These are phyloP conservation scores for Sinopyrophorus schimmeli DNA, from an alignment of 2,888 invertebrate species.

Conservation along the genomic window DNA sequence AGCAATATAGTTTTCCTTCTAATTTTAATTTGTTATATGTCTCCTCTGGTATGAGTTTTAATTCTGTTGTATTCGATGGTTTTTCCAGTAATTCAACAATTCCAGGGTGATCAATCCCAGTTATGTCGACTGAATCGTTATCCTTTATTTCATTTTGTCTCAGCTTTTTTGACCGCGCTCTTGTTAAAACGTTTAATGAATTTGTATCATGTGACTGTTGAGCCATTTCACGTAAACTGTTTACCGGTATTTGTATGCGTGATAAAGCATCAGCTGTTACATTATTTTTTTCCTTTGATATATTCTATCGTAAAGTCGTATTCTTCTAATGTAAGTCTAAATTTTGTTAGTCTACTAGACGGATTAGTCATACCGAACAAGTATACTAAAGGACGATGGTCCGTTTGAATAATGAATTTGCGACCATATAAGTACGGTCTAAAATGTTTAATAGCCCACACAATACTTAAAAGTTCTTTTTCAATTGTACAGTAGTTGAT, in stretches of 20 bases:
- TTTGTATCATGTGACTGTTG: too few species aligned
- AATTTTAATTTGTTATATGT: too few species aligned
- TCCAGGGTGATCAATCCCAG: constrained; percentile 1
- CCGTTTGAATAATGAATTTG: constrained; percentile 33
- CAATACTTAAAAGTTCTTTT: constrained; percentile 37
- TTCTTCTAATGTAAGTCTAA: constrained; percentile 37
- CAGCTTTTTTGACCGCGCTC: background rate
- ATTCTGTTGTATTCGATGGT: too few species aligned
- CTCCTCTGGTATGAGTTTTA: too few species aligned
- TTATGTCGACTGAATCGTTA: background rate
- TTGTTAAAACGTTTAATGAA: background rate
- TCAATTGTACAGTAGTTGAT: constrained; percentile 35
- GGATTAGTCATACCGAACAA: constrained; percentile 37
- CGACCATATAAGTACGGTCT: constrained; percentile 31
- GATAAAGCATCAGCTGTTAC: constrained; percentile 24
- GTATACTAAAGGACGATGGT: constrained; percentile 38
- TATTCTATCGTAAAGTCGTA: constrained; percentile 35
- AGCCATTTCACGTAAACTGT: too few species aligned
- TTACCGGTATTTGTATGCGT: background rate
- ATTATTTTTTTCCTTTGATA: constrained; percentile 35
- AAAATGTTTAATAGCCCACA: constrained; percentile 37
- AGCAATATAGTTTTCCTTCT: too few species aligned
- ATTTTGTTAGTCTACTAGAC: constrained; percentile 37
- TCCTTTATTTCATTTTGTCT: background rate
- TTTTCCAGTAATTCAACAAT: background rate